These are phyloP conservation scores for Melanostoma mellinum DNA, from an alignment of 2,888 invertebrate genomes.

Conservation along the genomic window DNA sequence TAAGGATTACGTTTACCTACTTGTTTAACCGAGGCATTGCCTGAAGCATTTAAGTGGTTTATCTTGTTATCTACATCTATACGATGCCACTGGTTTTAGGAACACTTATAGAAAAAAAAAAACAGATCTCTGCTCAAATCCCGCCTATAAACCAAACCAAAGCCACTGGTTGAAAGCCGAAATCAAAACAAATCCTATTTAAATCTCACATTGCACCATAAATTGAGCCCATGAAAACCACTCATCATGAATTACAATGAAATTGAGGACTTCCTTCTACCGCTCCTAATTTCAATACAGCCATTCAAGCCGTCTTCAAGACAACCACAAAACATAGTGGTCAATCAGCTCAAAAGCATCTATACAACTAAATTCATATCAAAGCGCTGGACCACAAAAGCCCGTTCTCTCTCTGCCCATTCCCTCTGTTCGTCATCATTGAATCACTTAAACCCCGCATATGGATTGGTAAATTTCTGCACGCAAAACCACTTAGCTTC, in stretches of 20 bases:
- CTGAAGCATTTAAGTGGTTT: too few species aligned
- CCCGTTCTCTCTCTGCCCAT: neutral
- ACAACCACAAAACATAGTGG: slow-evolving; percentile 41
- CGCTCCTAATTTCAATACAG: neutral
- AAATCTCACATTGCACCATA: too few species aligned
- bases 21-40: too few species aligned
- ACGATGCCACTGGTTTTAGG: too few species aligned
- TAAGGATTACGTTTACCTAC: too few species aligned
- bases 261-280: neutral
- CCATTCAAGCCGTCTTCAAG: slow-evolving; percentile 9
- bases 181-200: too few species aligned
- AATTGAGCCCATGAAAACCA: too few species aligned
- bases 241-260: slow-evolving; percentile 5
- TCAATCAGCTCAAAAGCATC: slow-evolving; percentile 47
- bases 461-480: slow-evolving; percentile 42
- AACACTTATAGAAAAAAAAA: too few species aligned
- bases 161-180: too few species aligned
- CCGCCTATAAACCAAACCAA: too few species aligned
- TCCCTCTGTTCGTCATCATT: slow-evolving; percentile 11
- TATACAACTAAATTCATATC: neutral
- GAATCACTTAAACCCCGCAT: slow-evolving; percentile 1
- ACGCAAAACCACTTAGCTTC: slow-evolving; percentile 63
- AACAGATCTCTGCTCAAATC: too few species aligned
- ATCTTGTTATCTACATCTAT: too few species aligned
- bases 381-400: neutral